A percentile compares a stretch with the other conserved stretches of the same genome.
Evolutionary conservation across 2,888 invertebrate genomes (phyloP).

Genomic region (Lepidochrysops patricia): DNA sequence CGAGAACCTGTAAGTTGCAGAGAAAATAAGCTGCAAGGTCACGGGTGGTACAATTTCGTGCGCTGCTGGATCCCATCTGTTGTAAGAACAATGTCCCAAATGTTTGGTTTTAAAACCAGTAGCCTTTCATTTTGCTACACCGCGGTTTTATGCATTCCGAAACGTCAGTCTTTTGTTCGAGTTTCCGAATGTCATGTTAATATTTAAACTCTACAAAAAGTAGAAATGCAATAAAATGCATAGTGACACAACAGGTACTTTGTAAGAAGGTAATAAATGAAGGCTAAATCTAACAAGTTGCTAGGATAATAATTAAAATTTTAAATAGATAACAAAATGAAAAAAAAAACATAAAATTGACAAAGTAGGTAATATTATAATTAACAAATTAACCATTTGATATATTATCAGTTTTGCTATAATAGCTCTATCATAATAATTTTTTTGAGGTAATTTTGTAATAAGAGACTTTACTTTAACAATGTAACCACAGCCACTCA

Average conservation of each 20-base stretch:
- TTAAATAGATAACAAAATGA: too few species aligned
- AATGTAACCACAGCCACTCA: not conserved
- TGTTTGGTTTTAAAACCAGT: conserved; percentile 11
- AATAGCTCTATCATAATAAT: too few species aligned
- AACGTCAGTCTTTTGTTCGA: not conserved
- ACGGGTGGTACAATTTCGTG: conserved; percentile 1
- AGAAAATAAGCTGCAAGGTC: conserved; percentile 1
- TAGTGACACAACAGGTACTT: not conserved
- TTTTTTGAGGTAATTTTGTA: too few species aligned
- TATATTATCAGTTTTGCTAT: too few species aligned
- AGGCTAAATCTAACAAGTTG: too few species aligned
- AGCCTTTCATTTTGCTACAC: not conserved
- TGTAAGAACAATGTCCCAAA: conserved; percentile 3
- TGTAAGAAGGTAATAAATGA: too few species aligned
- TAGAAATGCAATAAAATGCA: not conserved
- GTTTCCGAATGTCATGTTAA: not conserved
- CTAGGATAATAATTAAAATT: too few species aligned
- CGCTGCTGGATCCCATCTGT: not conserved
- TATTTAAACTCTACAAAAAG: not conserved
- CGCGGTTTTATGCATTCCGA: conserved; percentile 4
- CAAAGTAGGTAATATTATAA: too few species aligned
- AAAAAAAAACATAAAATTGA: too few species aligned
- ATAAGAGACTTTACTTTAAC: too few species aligned
- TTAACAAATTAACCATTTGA: too few species aligned
- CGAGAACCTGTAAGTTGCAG: not conserved